Percentiles rank a stretch among this genome's conserved stretches.
phyloP scores from a whole-genome alignment of 2,888 invertebrate species.

The Chrysolina americana region DNA sequence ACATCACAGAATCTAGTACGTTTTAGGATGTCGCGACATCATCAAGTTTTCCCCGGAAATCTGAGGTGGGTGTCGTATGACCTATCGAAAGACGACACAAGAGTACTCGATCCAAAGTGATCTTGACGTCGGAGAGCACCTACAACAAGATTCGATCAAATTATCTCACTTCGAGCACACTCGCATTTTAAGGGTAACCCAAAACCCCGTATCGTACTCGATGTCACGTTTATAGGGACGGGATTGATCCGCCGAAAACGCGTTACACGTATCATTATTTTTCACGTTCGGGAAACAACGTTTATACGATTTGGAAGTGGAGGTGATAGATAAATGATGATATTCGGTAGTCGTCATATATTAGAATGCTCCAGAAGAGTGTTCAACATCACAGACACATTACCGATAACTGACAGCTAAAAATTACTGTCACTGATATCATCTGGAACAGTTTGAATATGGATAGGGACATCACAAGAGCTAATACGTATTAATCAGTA shows the following conservation, averaged over 20 bases:
- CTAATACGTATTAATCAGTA: too few species aligned
- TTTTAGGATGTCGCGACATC: background rate
- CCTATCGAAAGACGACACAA: conserved; percentile 62
- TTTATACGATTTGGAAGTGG: background rate
- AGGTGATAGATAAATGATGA: background rate
- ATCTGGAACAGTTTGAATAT: too few species aligned
- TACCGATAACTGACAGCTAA: too few species aligned
- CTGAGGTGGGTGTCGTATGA: conserved; percentile 54
- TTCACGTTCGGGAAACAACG: background rate
- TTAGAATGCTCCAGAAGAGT: too few species aligned
- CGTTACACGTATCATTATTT: background rate
- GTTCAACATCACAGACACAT: too few species aligned
- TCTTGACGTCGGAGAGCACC: conserved; percentile 64
- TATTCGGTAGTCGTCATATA: too few species aligned
- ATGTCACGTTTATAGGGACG: background rate
- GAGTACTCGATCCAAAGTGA: conserved; percentile 62
- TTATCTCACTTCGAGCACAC: conserved; percentile 55
- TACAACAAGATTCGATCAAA: conserved; percentile 61
- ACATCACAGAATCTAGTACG: background rate
- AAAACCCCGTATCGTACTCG: conserved; percentile 38
- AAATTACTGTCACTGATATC: background rate
- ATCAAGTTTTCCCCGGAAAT: background rate
- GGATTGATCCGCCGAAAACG: background rate
- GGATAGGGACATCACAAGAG: too few species aligned
- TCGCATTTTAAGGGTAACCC: conserved; percentile 47